These are phyloP conservation scores for Synanthedon myopaeformis DNA, from an alignment of 2,888 invertebrate genomes.

Conservation along the genomic window DNA sequence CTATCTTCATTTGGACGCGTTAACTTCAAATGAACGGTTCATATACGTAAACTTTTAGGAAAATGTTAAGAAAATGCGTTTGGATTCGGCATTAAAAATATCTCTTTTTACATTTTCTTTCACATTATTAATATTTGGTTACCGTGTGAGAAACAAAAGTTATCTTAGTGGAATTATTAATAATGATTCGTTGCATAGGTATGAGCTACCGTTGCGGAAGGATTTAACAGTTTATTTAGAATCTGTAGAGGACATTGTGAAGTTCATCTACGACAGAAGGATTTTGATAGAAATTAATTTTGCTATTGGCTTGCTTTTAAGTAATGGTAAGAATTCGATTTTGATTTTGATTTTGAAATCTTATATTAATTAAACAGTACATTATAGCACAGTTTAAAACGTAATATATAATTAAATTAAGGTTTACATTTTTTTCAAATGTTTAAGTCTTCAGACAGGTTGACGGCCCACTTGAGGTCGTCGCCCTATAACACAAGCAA, in stretches of 20 bases:
- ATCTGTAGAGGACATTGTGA: conserved; percentile 18
- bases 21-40: not conserved
- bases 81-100: not conserved
- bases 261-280: conserved; percentile 19
- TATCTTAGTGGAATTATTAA: not conserved
- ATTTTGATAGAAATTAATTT: conserved; percentile 27
- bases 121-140: not conserved
- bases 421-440: no score
- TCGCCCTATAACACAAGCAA: no score
- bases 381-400: no score
- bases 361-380: no score
- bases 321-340: conserved; percentile 26
- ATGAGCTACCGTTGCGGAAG: conserved; percentile 14
- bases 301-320: conserved; percentile 34
- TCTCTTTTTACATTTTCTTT: not conserved
- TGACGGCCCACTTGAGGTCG: no score
- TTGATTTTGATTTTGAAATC: no score
- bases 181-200: not conserved
- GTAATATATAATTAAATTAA: no score
- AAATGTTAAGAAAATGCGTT: not conserved
- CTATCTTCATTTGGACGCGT: conserved; percentile 12
- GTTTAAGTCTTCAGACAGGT: no score
- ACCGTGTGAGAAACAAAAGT: not conserved
- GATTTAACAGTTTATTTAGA: conserved; percentile 25
- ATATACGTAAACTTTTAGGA: not conserved